Evolutionary conservation across 2,797 vertebrate genomes (phyloP), one percentile per base, ranked within the genome.

Genomic region (Peromyscus attwateri): DNA sequence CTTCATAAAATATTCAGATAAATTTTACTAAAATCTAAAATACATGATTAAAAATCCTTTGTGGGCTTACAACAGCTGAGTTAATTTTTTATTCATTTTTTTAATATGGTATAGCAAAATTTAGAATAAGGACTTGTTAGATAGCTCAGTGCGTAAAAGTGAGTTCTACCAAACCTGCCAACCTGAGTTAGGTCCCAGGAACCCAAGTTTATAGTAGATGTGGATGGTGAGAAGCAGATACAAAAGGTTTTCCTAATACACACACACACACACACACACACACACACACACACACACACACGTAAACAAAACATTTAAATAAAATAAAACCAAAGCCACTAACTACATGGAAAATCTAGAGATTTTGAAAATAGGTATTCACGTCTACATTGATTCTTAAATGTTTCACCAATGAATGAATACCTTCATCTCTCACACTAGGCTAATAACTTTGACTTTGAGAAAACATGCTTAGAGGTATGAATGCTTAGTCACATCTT

Each of bases 391-490:
- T 77, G 37, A 92, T 83, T 76, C 62, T 89, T 64, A 79, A 66
- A 82, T n/a, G 60, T 84, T 70, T 70, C 91, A 80, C 55, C 64
- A 93, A 66, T 93, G 55, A 94, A 89, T 31, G 70, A 85, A 80
- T 7, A 76, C 91, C 82, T 71, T 84, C 13, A 91, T 90, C 66
- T 93, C 62, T 85, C 29, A 92, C 52, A 68, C 13, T 81, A 96
- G 94, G 91, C 49, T 87, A 89, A 94, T 52, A 73, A 62, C 7
- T 96, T 92, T 77, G 34, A 75, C 88, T 91, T 79, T 91, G 55
- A 85, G 82, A 85, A 66, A 81, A 57, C 57, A 83, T 40, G 68
- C 12, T 25, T 40, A 0, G 60, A 94, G 5, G 27, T 71, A 46
- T 87, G 64, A 75, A 60, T 92, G 92, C 79, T 91, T 64, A 49